Conservation (phyloP, 2,797 vertebrate species). For the Diplodus puntazzo region DNA sequence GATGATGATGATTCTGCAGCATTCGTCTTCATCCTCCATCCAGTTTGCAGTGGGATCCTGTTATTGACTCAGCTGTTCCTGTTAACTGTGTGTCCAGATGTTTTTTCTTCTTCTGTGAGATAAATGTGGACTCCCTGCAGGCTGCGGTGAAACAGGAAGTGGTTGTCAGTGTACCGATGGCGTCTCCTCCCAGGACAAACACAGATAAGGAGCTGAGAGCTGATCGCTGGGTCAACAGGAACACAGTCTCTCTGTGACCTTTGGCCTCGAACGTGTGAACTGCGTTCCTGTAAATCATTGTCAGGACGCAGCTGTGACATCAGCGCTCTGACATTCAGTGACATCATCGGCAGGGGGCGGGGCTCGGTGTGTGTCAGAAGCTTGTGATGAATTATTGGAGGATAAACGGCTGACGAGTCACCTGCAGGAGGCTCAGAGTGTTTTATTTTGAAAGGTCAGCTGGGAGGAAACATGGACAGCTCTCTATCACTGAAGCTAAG, state of each 20-base stretch:
- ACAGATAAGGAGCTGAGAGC: no score
- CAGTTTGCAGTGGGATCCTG: no score
- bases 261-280: background rate
- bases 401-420: background rate
- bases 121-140: no score
- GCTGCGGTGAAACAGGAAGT: slow-evolving; percentile 13
- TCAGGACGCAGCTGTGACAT: background rate
- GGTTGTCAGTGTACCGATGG: background rate
- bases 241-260: background rate
- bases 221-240: background rate
- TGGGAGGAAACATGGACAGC: no score
- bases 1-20: no score
- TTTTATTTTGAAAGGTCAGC: no score
- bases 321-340: background rate
- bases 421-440: background rate
- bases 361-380: background rate
- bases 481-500: no score
- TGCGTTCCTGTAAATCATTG: background rate
- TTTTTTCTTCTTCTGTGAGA: no score
- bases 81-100: no score
- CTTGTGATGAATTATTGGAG: background rate
- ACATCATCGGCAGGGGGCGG: background rate
- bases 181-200: slow-evolving; percentile 11
- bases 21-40: no score
- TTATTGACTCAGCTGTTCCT: no score